Conservation (phyloP, 2,797 vertebrate genomes). For the Lepus townsendii region DNA sequence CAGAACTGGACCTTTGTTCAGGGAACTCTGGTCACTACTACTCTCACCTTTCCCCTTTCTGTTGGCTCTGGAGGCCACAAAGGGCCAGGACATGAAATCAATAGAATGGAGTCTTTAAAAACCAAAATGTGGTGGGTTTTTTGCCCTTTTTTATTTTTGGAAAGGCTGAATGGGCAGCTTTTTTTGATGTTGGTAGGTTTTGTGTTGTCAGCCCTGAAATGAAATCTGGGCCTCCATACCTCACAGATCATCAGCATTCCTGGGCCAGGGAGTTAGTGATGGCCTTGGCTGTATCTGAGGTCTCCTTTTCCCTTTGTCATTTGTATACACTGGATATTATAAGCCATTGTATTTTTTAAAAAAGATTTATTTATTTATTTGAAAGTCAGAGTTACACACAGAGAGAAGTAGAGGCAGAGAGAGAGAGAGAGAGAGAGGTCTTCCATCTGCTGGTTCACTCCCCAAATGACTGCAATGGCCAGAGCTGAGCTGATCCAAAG, state of each 20-base stretch:
- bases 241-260: not conserved
- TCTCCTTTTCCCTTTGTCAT: not conserved
- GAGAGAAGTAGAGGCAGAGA: no score
- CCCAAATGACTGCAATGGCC: no score
- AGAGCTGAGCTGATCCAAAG: no score
- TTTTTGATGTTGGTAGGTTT: constrained; percentile 81
- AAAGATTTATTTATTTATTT: no score
- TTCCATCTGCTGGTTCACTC: no score
- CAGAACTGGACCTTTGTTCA: constrained; percentile 85
- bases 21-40: constrained; percentile 75
- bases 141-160: constrained; percentile 70
- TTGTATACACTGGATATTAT: not conserved
- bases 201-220: constrained; percentile 78
- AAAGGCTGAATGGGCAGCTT: constrained; percentile 82
- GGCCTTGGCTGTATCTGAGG: not conserved
- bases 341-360: not conserved
- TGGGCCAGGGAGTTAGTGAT: not conserved
- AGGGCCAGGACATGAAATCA: constrained; percentile 30
- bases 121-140: constrained; percentile 60
- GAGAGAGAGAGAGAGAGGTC: no score
- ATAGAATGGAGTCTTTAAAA: constrained; percentile 73
- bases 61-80: constrained; percentile 76
- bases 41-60: constrained; percentile 74
- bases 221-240: constrained; percentile 15
- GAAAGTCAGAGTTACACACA: no score